Conservation (phyloP, 1,140 invertebrate species). For the Ylistrum balloti region DNA sequence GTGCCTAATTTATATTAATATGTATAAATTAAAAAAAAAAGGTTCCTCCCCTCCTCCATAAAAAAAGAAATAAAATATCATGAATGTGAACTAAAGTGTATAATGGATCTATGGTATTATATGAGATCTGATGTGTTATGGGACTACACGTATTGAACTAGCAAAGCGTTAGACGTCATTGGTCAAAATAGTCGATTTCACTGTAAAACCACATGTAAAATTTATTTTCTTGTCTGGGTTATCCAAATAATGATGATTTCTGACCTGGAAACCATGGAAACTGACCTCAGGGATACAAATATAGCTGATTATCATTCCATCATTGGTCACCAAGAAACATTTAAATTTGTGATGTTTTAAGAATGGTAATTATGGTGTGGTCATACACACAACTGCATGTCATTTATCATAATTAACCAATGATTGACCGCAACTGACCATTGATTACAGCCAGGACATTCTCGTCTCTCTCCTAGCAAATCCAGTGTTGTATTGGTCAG, state of each 20-base stretch:
- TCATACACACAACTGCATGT: constrained; percentile 13
- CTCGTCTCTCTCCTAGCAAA: neutral
- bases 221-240: constrained; percentile 1
- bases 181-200: neutral
- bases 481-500: constrained; percentile 12
- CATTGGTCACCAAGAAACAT: neutral
- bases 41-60: too few relatives aligned
- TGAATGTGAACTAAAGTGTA: too few relatives aligned
- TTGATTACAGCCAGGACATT: neutral
- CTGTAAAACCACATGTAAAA: constrained; percentile 25
- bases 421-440: constrained; percentile 25
- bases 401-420: constrained; percentile 32
- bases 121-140: too few relatives aligned
- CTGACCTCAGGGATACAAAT: neutral
- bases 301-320: constrained; percentile 11
- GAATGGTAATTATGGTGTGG: constrained; percentile 26
- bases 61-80: too few relatives aligned
- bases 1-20: too few relatives aligned
- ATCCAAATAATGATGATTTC: neutral
- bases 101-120: too few relatives aligned
- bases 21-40: too few relatives aligned
- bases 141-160: neutral
- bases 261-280: neutral
- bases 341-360: neutral
- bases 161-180: neutral